Base-by-base conservation (phyloP, 2,888 invertebrate genomes). In the Drosophila subsilvestris region DNA sequence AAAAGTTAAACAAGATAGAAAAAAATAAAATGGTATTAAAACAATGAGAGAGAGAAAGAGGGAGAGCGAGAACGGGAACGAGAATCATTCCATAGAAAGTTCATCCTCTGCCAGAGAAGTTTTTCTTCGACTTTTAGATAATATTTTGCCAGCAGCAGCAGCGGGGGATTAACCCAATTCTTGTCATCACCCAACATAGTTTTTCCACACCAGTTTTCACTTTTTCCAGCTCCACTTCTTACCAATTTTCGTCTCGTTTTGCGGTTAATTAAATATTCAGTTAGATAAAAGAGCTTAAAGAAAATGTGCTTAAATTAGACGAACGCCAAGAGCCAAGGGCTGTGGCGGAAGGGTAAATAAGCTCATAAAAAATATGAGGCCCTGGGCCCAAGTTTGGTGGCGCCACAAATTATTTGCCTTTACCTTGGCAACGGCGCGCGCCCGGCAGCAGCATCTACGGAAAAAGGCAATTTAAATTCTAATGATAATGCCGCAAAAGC, bases 401-500 rank as follows among this genome's bases (percentile, higher is more conserved):
- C 86, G 71, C 80, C 80, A 79, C 75, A 70, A 86, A 78, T 83
- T 83, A 86, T 83, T 80, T 86, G 77, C 82, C 72, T 75, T 78
- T 67, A 68, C 74, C 78, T 74, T 71, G 63, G 57, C 70, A 48
- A 57, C 63, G 51, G 5, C 25, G 25, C 25, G 32, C 14, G 32
- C 20, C 18, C 32, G 25, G n/a, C 17, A 63, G 25, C 17, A 25
- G 47, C 62, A 42, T 27, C 65, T 70, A 70, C 81, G 71, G 71
- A 72, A 69, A 81, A 84, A 86, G 81, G 85, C 76, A 84, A 84
- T 84, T 84, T 86, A 84, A 84, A 84, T 84, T 84, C 86, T 84
- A 86, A 84, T 84, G 86, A 84, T 84, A 86, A 84, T 84, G 57
- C 86, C 86, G 75, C 84, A 71, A 83, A 83, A 80, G 73, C 74